A percentile compares a stretch with the other conserved stretches of the same genome.
These are phyloP conservation scores for Malurus splendens DNA, from an alignment of 2,797 vertebrate species.

Conservation along the genomic window DNA sequence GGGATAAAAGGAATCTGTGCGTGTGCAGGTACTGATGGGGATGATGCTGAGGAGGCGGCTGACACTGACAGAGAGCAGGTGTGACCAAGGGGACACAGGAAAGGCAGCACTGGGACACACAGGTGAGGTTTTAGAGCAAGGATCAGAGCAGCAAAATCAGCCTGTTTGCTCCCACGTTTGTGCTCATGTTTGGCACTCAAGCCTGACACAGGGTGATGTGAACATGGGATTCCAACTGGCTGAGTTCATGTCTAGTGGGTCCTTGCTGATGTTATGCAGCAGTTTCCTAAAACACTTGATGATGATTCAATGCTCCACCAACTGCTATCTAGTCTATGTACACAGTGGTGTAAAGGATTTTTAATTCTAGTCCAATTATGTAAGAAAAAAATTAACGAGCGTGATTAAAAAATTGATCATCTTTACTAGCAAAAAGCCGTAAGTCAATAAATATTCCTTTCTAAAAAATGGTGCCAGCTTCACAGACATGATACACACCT, in stretches of 20 bases:
- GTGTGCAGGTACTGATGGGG: rapidly evolving
- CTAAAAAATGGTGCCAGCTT: neutral
- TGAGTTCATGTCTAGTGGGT: neutral
- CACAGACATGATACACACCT: neutral
- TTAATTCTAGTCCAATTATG: neutral
- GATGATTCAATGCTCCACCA: neutral
- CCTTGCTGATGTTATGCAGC: neutral
- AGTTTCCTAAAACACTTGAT: neutral
- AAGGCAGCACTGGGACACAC: neutral
- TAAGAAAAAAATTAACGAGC: neutral
- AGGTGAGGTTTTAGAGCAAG: neutral
- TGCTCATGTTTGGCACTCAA: neutral
- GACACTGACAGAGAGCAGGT: rapidly evolving
- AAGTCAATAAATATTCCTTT: neutral
- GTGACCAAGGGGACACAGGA: neutral
- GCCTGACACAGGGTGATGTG: neutral
- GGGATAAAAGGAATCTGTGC: neutral
- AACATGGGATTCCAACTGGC: neutral
- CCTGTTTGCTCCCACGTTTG: neutral
- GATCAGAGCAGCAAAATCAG: neutral
- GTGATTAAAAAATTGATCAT: neutral
- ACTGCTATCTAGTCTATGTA: neutral
- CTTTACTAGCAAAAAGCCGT: neutral
- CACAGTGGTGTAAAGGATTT: neutral
- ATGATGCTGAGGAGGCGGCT: neutral